Evolutionary conservation across 2,888 invertebrate species (phyloP).

Genomic region (Stramonita haemastoma): DNA sequence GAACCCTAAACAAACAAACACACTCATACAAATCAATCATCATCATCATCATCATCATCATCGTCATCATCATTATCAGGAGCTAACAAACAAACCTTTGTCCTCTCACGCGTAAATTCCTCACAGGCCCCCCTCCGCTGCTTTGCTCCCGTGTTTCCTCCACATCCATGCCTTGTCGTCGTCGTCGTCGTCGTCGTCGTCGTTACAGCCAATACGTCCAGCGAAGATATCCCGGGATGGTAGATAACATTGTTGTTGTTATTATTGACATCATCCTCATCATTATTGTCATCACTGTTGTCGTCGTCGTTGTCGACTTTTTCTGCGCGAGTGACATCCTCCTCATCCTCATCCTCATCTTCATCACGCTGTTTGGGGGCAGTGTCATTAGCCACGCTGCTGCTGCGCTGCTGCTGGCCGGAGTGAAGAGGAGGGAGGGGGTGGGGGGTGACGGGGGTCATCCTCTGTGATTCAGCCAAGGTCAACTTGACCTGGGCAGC

Average conservation of each 20-base stretch:
- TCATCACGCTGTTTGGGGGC: neutral
- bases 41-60: too few species aligned
- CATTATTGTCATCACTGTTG: neutral
- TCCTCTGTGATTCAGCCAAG: neutral
- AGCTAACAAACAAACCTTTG: constrained; percentile 39
- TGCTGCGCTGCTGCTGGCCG: neutral
- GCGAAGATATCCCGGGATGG: too few species aligned
- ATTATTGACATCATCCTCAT: too few species aligned
- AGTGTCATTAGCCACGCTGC: neutral
- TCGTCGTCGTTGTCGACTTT: neutral
- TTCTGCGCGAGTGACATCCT: neutral
- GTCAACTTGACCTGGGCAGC: neutral
- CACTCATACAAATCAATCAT: too few species aligned
- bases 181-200: constrained; percentile 1
- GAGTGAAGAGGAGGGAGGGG: neutral
- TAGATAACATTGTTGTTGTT: too few species aligned
- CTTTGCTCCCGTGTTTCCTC: neutral
- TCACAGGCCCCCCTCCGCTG: neutral
- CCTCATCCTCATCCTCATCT: neutral
- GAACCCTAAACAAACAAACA: too few species aligned
- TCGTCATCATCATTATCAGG: too few species aligned
- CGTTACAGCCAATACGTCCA: neutral
- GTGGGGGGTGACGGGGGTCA: neutral
- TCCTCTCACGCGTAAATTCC: constrained; percentile 36
- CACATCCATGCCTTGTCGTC: neutral